A percentile compares a stretch with the other conserved stretches of the same genome.
Evolutionary conservation across 2,113 vertebrate genomes (phyloP).

Genomic region (Trogon melanurus): DNA sequence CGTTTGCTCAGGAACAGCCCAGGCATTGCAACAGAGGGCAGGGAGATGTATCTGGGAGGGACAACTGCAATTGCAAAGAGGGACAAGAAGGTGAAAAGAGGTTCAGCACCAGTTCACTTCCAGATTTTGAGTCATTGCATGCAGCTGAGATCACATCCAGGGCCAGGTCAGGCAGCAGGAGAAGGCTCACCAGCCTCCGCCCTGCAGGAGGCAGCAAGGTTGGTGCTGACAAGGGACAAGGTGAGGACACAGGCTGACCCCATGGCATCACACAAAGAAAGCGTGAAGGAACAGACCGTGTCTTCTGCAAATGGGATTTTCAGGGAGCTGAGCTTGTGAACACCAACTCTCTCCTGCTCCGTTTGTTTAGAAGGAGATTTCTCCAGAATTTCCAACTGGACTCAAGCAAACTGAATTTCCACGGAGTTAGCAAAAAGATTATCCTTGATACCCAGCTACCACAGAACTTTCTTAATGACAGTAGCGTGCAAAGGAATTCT

Average conservation of each 20-base stretch:
- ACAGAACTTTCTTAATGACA: background rate
- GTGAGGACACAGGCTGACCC: rapidly evolving
- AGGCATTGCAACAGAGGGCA: background rate
- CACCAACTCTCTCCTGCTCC: background rate
- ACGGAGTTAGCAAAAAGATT: background rate
- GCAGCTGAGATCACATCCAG: background rate
- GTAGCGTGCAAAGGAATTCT: background rate
- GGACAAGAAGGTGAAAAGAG: background rate
- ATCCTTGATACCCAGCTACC: background rate
- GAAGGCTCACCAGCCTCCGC: background rate
- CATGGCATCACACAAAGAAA: rapidly evolving
- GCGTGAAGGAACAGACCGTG: rapidly evolving
- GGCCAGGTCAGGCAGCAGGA: background rate
- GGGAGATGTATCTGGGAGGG: background rate
- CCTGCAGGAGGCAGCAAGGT: background rate
- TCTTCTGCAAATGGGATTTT: background rate
- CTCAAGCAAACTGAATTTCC: background rate
- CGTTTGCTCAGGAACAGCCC: background rate
- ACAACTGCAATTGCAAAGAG: background rate
- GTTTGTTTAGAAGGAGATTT: background rate
- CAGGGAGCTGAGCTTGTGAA: background rate
- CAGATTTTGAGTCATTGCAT: too few relatives aligned
- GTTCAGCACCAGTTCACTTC: background rate
- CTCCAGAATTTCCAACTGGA: background rate
- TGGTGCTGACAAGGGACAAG: background rate